Evolutionary conservation across 1,140 invertebrate genomes (phyloP).

Genomic region (Drosophila burlai): DNA sequence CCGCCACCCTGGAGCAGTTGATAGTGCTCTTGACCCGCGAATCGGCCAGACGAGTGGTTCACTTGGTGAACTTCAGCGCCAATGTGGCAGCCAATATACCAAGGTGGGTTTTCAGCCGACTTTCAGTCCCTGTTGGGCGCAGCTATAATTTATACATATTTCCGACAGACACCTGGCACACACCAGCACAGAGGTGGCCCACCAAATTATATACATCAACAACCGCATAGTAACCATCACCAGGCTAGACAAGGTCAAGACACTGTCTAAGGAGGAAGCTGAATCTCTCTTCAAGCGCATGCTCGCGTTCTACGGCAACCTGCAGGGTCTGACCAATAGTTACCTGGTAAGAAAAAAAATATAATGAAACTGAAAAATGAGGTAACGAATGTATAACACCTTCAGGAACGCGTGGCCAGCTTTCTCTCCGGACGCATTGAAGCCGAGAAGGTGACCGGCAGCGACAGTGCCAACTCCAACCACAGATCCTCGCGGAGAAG

Average conservation of each 20-base stretch:
- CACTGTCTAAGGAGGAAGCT: slow-evolving; percentile 78
- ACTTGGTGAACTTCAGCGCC: slow-evolving; percentile 90
- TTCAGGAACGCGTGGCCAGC: slow-evolving; percentile 76
- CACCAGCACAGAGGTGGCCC: slow-evolving; percentile 76
- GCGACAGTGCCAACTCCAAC: slow-evolving; percentile 50
- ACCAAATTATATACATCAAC: slow-evolving; percentile 76
- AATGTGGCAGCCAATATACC: slow-evolving; percentile 87
- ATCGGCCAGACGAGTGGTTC: slow-evolving; percentile 90
- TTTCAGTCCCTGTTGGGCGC: too few relatives aligned
- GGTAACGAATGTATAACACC: neutral
- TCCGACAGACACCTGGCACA: slow-evolving; percentile 65
- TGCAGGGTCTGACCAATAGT: slow-evolving; percentile 69
- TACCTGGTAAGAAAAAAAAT: slow-evolving; percentile 62
- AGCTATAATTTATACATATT: neutral
- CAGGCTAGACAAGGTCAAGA: slow-evolving; percentile 74
- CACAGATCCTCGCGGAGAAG: slow-evolving; percentile 62
- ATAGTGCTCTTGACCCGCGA: slow-evolving; percentile 90
- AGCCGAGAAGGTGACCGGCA: slow-evolving; percentile 80
- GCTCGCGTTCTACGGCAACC: slow-evolving; percentile 69
- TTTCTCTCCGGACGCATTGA: slow-evolving; percentile 83
- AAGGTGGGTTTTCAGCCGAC: slow-evolving; percentile 68
- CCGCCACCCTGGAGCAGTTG: slow-evolving; percentile 90
- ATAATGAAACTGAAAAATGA: neutral
- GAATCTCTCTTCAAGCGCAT: slow-evolving; percentile 77
- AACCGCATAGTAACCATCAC: slow-evolving; percentile 77